Evolutionary conservation across 2,888 invertebrate species (phyloP).

Genomic region (Stenchaetothrips biformis): DNA sequence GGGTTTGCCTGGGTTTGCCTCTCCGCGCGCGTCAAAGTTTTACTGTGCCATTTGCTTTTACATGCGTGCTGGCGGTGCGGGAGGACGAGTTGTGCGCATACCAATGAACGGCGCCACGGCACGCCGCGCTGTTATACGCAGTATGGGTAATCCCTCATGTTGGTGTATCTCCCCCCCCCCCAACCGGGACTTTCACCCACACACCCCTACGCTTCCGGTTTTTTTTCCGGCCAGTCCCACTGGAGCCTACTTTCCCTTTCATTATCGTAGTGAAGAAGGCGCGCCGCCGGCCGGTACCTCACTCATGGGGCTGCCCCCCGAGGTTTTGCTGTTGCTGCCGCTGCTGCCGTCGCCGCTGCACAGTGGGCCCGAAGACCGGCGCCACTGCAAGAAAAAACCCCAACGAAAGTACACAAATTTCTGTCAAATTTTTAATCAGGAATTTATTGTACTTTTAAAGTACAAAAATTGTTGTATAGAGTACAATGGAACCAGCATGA

Average conservation of each 20-base stretch:
- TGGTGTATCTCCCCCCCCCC: neutral
- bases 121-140: neutral
- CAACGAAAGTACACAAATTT: too few species aligned
- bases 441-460: too few species aligned
- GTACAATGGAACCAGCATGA: too few species aligned
- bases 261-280: slow-evolving; percentile 21
- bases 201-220: too few species aligned
- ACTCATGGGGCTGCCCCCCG: neutral
- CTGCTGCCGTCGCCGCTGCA: neutral
- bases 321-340: neutral
- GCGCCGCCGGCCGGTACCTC: neutral
- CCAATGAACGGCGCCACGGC: neutral
- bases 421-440: too few species aligned
- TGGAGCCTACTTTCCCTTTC: slow-evolving; percentile 4
- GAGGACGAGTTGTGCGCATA: slow-evolving; percentile 10
- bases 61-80: neutral
- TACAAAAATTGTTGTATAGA: too few species aligned
- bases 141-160: slow-evolving; percentile 11
- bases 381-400: too few species aligned
- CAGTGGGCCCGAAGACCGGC: too few species aligned
- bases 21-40: slow-evolving; percentile 20
- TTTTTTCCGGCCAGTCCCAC: neutral
- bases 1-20: too few species aligned
- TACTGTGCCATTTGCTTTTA: slow-evolving; percentile 21
- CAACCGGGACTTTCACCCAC: too few species aligned